A percentile compares a stretch with the other conserved stretches of the same genome.
Evolutionary conservation across 2,113 vertebrate species (phyloP).

Genomic region (Colaptes auratus): DNA sequence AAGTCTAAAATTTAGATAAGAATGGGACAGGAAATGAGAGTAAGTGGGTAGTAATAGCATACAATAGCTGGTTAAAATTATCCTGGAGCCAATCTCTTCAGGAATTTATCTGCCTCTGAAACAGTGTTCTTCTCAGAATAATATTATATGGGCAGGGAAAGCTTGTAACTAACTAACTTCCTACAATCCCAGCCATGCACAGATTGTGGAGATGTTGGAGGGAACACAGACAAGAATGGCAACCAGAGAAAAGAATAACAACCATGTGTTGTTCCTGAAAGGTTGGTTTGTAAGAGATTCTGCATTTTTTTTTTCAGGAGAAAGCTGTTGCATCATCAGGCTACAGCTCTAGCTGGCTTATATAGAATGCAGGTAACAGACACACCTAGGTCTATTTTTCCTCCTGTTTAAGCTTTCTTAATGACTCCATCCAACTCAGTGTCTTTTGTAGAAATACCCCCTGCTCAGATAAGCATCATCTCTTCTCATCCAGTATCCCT

Average conservation of each 20-base stretch:
- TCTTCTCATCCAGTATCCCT: neutral
- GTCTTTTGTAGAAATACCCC: neutral
- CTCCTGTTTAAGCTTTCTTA: neutral
- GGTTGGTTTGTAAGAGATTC: neutral
- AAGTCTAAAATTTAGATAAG: constrained; percentile 6
- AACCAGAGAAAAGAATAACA: neutral
- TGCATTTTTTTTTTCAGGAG: neutral
- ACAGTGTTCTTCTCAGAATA: neutral
- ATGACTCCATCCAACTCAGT: neutral
- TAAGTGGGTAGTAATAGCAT: neutral
- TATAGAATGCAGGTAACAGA: neutral
- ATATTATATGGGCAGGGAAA: neutral
- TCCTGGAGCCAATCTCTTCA: neutral
- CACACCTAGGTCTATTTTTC: neutral
- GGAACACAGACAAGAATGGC: neutral
- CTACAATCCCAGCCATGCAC: neutral
- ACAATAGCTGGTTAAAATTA: neutral
- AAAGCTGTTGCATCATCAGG: neutral
- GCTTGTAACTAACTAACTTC: neutral
- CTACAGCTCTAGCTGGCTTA: neutral
- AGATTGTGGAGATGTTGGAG: neutral
- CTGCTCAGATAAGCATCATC: neutral
- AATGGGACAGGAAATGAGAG: constrained; percentile 10
- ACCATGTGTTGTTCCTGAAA: neutral
- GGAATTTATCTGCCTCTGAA: neutral